These are phyloP conservation scores for Pollenia griseotomentosa DNA, from an alignment of 2,888 invertebrate genomes.

Conservation along the genomic window DNA sequence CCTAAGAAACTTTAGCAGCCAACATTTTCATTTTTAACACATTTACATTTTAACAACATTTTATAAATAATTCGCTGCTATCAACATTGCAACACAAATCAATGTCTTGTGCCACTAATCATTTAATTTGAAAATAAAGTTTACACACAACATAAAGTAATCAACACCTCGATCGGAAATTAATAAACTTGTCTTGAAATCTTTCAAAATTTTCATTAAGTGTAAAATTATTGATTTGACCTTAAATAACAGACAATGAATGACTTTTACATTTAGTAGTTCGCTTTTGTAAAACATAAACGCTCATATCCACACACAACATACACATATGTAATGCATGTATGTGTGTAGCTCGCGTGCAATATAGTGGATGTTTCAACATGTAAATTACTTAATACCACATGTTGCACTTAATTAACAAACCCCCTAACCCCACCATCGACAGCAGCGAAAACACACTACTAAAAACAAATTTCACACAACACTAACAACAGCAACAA, in stretches of 20 bases:
- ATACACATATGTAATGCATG: conserved; percentile 10
- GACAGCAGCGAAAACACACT: conserved; percentile 47
- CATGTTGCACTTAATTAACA: conserved; percentile 73
- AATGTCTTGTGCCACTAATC: conserved; percentile 33
- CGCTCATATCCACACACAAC: conserved; percentile 68
- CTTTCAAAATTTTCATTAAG: conserved; percentile 64
- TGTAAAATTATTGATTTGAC: conserved; percentile 73
- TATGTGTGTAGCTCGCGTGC: neutral
- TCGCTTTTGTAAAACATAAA: conserved; percentile 33
- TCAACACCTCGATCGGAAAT: conserved; percentile 66
- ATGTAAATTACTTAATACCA: conserved; percentile 73
- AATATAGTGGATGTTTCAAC: conserved; percentile 37
- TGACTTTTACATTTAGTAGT: conserved; percentile 56
- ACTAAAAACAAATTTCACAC: conserved; percentile 46
- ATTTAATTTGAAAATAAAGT: conserved; percentile 16
- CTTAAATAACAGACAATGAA: conserved; percentile 63
- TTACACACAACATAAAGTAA: conserved; percentile 52
- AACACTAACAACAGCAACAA: conserved; percentile 59
- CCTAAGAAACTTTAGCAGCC: too few species aligned
- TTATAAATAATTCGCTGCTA: neutral
- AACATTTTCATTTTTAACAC: too few species aligned
- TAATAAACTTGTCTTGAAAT: conserved; percentile 67
- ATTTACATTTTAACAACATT: too few species aligned
- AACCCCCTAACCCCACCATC: conserved; percentile 27
- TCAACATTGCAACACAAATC: conserved; percentile 29